These are phyloP conservation scores for Lithophane socia DNA, from an alignment of 2,888 invertebrate species.

Conservation along the genomic window DNA sequence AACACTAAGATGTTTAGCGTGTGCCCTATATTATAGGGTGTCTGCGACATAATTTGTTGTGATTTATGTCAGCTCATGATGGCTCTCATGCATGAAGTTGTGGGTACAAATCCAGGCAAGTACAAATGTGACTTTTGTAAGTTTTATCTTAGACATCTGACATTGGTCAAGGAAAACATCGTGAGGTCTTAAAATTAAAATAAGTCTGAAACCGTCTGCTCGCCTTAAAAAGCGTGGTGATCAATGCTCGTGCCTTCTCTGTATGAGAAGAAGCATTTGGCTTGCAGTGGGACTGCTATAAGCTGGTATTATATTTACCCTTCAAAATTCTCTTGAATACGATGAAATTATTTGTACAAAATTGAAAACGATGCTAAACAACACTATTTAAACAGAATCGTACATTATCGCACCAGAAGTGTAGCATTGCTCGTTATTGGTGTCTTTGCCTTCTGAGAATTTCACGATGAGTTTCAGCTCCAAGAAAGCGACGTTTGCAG, in stretches of 20 bases:
- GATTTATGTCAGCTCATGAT: neutral
- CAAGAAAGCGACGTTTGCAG: constrained; percentile 6
- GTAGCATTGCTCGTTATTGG: neutral
- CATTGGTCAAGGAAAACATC: neutral
- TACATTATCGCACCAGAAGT: neutral
- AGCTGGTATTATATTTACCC: neutral
- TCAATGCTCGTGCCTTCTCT: neutral
- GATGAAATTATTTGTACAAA: neutral
- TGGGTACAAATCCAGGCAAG: neutral
- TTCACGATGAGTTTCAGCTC: constrained; percentile 1
- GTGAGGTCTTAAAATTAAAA: neutral
- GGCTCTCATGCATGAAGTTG: neutral
- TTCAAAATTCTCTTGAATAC: neutral
- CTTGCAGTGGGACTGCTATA: neutral
- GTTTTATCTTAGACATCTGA: neutral
- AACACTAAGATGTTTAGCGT: no score
- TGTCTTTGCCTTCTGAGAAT: constrained; percentile 5
- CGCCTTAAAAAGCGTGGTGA: neutral
- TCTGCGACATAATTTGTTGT: neutral
- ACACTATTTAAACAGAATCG: neutral
- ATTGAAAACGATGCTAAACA: neutral
- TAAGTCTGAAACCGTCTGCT: neutral
- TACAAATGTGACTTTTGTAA: neutral
- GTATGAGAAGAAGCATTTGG: neutral
- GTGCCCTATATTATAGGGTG: no score